These are phyloP conservation scores for Diprion similis DNA, from an alignment of 1,140 invertebrate genomes.

Conservation along the genomic window DNA sequence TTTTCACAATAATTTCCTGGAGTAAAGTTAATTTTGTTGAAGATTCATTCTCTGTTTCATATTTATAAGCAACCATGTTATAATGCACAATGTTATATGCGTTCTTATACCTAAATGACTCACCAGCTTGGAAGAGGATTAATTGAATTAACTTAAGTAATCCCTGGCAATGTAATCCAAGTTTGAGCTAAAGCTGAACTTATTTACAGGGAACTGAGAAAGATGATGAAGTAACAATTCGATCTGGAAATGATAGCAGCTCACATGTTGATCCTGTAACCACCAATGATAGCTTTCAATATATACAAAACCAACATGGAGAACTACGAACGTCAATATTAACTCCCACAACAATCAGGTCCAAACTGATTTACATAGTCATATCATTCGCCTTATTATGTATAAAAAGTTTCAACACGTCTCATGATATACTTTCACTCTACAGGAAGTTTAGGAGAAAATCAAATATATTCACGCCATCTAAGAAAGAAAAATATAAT, in stretches of 20 bases:
- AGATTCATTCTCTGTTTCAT: no score
- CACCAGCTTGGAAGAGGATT: no score
- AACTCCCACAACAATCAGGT: conserved; percentile 56
- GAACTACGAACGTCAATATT: conserved; percentile 54
- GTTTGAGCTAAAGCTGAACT: neutral
- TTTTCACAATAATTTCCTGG: no score
- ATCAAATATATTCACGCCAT: conserved; percentile 94
- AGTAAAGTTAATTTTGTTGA: no score
- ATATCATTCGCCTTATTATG: conserved; percentile 9
- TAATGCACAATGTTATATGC: no score
- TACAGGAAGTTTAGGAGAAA: conserved; percentile 85
- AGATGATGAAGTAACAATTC: conserved; percentile 47
- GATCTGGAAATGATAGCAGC: conserved; percentile 48
- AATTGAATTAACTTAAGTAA: no score
- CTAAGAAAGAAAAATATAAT: conserved; percentile 86
- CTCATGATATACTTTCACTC: conserved; percentile 32
- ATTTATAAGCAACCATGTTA: no score
- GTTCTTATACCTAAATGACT: no score
- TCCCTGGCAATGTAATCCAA: no score
- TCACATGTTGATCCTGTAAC: conserved; percentile 43
- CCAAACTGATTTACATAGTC: conserved; percentile 18
- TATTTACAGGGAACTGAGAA: conserved; percentile 48
- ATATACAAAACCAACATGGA: conserved; percentile 53
- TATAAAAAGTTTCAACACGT: conserved; percentile 16
- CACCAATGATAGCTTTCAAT: conserved; percentile 53